Evolutionary conservation across 1,140 invertebrate genomes (phyloP), one percentile per base, ranked within the genome.

Genomic region (Drosophila guanche): DNA sequence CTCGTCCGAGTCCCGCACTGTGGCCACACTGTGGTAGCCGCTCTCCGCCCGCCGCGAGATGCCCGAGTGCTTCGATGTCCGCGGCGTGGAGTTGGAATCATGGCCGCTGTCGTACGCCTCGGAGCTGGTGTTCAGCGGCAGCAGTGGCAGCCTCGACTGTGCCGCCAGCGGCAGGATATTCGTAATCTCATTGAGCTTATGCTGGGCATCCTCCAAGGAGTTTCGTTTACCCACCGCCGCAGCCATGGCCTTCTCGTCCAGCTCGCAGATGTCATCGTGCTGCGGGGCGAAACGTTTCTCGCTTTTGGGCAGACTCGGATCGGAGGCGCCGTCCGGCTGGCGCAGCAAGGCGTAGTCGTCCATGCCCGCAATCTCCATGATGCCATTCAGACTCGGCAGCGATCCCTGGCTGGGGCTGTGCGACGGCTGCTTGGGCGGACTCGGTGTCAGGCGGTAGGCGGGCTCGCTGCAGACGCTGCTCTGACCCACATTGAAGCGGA

Each of bases 281-380:
- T 89, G 78, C 1, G 85, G 65, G 0, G 79, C 76, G 41, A 90
- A 89, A 7, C 83, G 60, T 46, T 93, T 88, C 93, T 93, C 61
- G 92, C 92, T 92, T 95, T 95, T 92, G 94, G 95, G 94, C 76
- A 98, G 93, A 93, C 97, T 97, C 8, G 97, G 96, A 94, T 98
- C 97, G 4, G 97, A 98, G 25, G 97, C 96, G 41, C 97, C 97
- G 85, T 98, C 97, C 1, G 97, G 97, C 92, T 97, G 96, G 77
- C 96, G 93, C 10, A 97, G 91, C 60, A 95, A 95, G 3, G 96
- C 95, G 59, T 91, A 91, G 51, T 91, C 90, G 33, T 91, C 90
- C 90, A 97, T 95, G 75, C 95, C 91, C 5, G 93, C 92, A 43
- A 93, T 93, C 54, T 93, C 92, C 78, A 93, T 93, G 23, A 91